Conservation (phyloP, 1,140 invertebrate species). For the Spodoptera litura region DNA sequence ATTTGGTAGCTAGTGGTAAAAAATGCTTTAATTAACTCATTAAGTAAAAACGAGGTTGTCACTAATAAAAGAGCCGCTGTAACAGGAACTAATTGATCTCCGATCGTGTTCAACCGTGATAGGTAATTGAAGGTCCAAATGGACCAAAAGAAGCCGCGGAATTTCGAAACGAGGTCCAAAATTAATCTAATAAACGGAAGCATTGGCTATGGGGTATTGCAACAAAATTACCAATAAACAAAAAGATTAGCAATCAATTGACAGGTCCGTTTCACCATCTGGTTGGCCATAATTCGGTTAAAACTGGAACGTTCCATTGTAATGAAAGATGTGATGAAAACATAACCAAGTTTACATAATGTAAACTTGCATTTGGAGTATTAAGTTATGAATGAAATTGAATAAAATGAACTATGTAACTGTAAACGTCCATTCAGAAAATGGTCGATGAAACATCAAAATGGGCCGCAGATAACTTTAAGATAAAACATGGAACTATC, state of each 20-base stretch:
- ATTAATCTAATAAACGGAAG: conserved; percentile 36
- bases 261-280: conserved; percentile 9
- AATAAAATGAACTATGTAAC: background rate
- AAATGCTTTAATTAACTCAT: background rate
- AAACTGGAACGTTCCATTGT: background rate
- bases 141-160: conserved; percentile 20
- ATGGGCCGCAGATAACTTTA: background rate
- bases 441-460: background rate
- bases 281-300: conserved; percentile 9
- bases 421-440: background rate
- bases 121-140: conserved; percentile 9
- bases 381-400: background rate
- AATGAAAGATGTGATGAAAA: conserved; percentile 20
- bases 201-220: conserved; percentile 33
- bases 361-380: background rate
- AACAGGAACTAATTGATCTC: conserved; percentile 23
- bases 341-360: background rate
- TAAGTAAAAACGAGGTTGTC: background rate
- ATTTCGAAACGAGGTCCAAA: conserved; percentile 16
- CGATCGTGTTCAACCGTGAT: background rate
- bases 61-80: conserved; percentile 6
- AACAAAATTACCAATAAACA: conserved; percentile 29
- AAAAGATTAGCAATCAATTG: conserved; percentile 5
- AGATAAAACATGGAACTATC: background rate
- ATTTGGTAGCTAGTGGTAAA: too few relatives aligned